Percentiles rank a stretch among this genome's conserved stretches.
These are phyloP conservation scores for Oreochromis grahami DNA, from an alignment of 2,797 vertebrate genomes.

Conservation along the genomic window DNA sequence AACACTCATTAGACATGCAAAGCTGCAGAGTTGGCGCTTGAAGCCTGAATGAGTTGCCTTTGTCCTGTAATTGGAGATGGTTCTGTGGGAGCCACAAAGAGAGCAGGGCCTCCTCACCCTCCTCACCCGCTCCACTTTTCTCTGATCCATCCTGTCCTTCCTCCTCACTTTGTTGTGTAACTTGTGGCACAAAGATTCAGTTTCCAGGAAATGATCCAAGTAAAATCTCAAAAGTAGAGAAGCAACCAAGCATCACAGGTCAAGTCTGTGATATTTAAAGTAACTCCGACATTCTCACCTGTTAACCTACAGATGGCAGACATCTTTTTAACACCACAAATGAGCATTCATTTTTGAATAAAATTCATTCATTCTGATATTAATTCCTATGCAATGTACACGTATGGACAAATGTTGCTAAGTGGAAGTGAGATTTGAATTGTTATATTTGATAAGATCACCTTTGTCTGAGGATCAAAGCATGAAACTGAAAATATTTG, in stretches of 20 bases:
- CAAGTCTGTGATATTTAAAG: not conserved
- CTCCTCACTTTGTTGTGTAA: slow-evolving; percentile 26
- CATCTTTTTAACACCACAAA: not conserved
- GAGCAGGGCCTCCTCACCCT: slow-evolving; percentile 40
- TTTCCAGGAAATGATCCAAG: slow-evolving; percentile 13
- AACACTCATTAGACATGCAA: slow-evolving; percentile 78
- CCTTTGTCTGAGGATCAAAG: not conserved
- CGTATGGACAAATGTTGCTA: not conserved
- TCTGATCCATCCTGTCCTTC: slow-evolving; percentile 3
- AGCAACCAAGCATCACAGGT: not conserved
- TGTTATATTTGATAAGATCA: not conserved
- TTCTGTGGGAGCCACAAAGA: slow-evolving; percentile 72
- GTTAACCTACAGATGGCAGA: not conserved
- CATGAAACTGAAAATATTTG: not conserved
- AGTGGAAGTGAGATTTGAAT: not conserved
- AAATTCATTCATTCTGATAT: not conserved
- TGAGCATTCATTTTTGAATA: not conserved
- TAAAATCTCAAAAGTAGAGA: not conserved
- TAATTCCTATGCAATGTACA: not conserved
- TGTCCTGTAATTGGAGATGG: slow-evolving; percentile 85
- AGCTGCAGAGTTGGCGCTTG: slow-evolving; percentile 67
- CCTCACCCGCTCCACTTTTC: not conserved
- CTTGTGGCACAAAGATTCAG: slow-evolving; percentile 24
- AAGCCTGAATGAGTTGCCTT: slow-evolving; percentile 87
- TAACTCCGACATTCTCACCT: not conserved